These are phyloP conservation scores for Datnioides undecimradiatus DNA, from an alignment of 2,113 vertebrate species.

Conservation along the genomic window DNA sequence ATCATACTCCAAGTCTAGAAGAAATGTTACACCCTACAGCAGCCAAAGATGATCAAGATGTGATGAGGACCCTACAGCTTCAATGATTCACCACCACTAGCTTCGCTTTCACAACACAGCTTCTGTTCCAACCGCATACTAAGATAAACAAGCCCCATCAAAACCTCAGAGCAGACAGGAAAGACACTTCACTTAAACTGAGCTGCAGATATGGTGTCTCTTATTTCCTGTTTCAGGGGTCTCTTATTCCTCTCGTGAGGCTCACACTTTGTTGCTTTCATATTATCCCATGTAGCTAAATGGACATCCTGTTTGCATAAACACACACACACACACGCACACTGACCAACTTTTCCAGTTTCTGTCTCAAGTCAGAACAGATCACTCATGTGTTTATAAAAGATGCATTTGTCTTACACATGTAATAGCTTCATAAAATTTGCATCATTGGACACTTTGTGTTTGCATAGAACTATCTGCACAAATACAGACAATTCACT, in stretches of 20 bases:
- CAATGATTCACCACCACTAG: constrained; percentile 13
- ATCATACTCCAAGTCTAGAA: constrained; percentile 4
- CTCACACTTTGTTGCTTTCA: background rate
- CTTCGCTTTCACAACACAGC: constrained; percentile 9
- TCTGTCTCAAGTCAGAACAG: background rate
- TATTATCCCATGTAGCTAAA: constrained; percentile 22
- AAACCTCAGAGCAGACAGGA: constrained; percentile 68
- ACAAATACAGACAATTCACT: background rate
- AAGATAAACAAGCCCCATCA: constrained; percentile 46
- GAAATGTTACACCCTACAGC: background rate
- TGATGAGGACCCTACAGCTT: background rate
- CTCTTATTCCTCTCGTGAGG: constrained; percentile 21
- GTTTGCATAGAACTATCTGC: background rate
- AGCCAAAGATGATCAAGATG: background rate
- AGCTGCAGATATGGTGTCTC: constrained; percentile 3
- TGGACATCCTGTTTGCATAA: constrained; percentile 7
- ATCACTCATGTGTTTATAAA: too few species aligned
- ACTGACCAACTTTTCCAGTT: background rate
- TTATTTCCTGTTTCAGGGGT: constrained; percentile 60
- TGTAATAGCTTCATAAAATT: too few species aligned
- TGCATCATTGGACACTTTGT: background rate
- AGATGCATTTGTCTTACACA: too few species aligned
- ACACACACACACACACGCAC: constrained; percentile 1
- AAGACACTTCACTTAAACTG: constrained; percentile 11
- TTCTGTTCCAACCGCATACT: constrained; percentile 66